phyloP scores from a whole-genome alignment of 2,113 vertebrate genomes.

The Dipodomys merriami region DNA sequence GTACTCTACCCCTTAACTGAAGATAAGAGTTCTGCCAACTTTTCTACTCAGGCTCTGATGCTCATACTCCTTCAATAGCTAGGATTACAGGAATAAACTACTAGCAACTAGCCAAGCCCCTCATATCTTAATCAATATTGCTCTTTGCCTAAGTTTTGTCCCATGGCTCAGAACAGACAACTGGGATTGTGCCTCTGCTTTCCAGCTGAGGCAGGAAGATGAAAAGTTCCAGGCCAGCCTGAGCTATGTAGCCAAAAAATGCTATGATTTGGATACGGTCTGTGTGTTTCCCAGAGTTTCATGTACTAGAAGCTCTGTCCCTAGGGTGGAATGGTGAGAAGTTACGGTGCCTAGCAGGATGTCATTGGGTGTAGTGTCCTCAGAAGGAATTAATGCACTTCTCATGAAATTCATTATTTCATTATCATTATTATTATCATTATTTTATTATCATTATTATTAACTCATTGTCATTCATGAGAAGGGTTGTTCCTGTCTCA shows the following conservation, averaged over 20 bases:
- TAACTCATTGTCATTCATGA: not conserved
- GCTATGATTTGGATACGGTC: not conserved
- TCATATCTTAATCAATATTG: not conserved
- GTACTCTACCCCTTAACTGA: too few species aligned
- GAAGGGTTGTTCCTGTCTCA: not conserved
- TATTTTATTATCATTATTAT: too few species aligned
- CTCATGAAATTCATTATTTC: not conserved
- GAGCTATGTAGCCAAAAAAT: not conserved
- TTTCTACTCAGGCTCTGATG: too few species aligned
- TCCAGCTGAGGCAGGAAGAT: not conserved
- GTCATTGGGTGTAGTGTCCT: not conserved
- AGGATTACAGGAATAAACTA: too few species aligned
- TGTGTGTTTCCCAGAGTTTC: not conserved
- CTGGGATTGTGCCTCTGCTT: not conserved
- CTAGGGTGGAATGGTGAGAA: not conserved
- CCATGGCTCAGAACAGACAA: not conserved
- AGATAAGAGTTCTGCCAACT: too few species aligned
- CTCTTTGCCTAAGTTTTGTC: not conserved
- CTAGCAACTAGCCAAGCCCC: too few species aligned
- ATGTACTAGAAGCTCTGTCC: not conserved
- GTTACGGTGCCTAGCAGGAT: not conserved
- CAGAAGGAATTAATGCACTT: not conserved
- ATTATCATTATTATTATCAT: too few species aligned
- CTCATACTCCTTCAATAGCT: too few species aligned
- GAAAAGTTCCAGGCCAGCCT: too few species aligned